These are phyloP conservation scores for Antheraea pernyi DNA, from an alignment of 1,140 invertebrate species.

Conservation along the genomic window DNA sequence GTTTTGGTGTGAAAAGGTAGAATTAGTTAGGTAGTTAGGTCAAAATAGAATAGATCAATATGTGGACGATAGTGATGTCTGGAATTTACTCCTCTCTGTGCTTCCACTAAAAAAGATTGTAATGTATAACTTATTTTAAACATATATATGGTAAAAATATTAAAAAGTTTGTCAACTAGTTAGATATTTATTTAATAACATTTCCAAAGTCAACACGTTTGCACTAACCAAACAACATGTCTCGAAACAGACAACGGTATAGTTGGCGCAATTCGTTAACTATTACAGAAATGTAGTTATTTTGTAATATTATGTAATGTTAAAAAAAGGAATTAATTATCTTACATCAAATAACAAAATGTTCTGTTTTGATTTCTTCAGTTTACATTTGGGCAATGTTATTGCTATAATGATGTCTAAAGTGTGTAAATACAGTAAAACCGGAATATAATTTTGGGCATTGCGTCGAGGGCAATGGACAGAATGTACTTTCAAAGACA, in stretches of 20 bases:
- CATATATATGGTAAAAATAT: too few species aligned
- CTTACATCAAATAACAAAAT: neutral
- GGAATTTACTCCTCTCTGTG: too few species aligned
- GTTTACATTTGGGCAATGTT: neutral
- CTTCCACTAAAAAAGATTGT: too few species aligned
- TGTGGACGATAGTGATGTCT: too few species aligned
- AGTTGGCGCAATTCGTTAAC: neutral
- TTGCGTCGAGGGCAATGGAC: neutral
- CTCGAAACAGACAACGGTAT: neutral
- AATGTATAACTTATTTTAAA: too few species aligned
- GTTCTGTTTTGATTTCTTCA: neutral
- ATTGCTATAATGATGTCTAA: neutral
- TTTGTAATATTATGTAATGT: neutral
- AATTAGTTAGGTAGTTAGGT: too few species aligned
- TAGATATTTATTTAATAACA: neutral
- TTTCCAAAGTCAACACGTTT: neutral
- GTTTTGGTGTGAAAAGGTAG: too few species aligned
- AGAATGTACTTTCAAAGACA: neutral
- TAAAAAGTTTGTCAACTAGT: too few species aligned
- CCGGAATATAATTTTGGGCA: slow-evolving; percentile 2
- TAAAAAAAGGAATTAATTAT: neutral
- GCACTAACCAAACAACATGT: neutral
- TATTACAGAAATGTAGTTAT: neutral
- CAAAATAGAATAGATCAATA: too few species aligned
- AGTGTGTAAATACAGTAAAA: neutral